phyloP scores from a whole-genome alignment of 2,888 invertebrate genomes.

The Orthosia cruda region DNA sequence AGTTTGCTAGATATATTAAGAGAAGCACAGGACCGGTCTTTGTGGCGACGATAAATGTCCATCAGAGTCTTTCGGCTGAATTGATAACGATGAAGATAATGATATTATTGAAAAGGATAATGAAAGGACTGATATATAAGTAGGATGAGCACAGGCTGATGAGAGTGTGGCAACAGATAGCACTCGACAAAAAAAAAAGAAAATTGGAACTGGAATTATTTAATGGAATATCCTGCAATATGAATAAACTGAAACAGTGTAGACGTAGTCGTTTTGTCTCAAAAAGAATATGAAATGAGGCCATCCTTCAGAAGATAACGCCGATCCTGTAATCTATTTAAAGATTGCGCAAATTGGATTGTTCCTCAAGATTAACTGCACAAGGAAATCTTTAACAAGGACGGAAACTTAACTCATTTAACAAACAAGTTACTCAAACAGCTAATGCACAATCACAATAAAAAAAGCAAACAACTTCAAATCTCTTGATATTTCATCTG shows the following conservation, averaged over 20 bases:
- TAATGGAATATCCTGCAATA: too few relatives aligned
- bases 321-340: background rate
- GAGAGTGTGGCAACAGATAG: background rate
- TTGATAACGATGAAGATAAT: too few relatives aligned
- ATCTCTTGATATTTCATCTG: constrained; percentile 19
- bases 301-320: background rate
- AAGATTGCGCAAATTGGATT: background rate
- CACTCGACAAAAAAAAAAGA: background rate
- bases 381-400: constrained; percentile 34
- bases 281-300: background rate
- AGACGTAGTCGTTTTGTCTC: too few relatives aligned
- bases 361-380: constrained; percentile 5
- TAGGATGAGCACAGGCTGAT: background rate
- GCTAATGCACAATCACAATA: constrained; percentile 16
- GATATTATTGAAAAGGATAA: background rate
- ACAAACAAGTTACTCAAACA: background rate
- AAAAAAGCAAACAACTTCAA: constrained; percentile 40
- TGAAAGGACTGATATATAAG: background rate
- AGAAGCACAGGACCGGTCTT: too few relatives aligned
- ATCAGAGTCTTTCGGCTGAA: too few relatives aligned
- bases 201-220: too few relatives aligned
- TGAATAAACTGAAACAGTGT: too few relatives aligned
- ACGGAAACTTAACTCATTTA: constrained; percentile 7
- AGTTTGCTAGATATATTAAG: too few relatives aligned
- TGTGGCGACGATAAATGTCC: too few relatives aligned